Evolutionary conservation across 2,797 vertebrate genomes (phyloP).

Genomic region (Sebastes wilsoni): DNA sequence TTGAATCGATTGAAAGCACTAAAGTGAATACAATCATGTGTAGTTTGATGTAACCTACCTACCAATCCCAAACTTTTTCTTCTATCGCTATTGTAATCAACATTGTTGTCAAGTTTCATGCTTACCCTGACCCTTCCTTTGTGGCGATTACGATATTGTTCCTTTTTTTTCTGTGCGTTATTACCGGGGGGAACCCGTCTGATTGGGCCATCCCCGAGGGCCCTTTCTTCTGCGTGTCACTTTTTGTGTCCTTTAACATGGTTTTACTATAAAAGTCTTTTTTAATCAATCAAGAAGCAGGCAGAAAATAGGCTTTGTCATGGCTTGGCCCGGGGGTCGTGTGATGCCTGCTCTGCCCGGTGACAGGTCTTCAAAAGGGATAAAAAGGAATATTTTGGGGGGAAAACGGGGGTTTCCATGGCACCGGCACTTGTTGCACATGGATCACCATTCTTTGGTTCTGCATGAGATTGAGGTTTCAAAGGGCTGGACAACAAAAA

Average conservation of each 20-base stretch:
- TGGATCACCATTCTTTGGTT: conserved; percentile 87
- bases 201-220: conserved; percentile 74
- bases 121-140: conserved; percentile 86
- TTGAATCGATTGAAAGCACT: too few species aligned
- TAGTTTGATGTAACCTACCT: conserved; percentile 49
- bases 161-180: conserved; percentile 76
- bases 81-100: conserved; percentile 85
- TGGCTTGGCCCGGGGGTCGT: conserved; percentile 91
- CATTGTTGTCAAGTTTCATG: conserved; percentile 87
- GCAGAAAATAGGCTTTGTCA: conserved; percentile 99
- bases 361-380: conserved; percentile 98
- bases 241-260: conserved; percentile 96
- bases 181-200: conserved; percentile 79
- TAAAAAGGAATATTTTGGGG: conserved; percentile 91
- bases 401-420: conserved; percentile 96
- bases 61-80: conserved; percentile 64
- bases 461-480: conserved; percentile 86
- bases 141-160: conserved; percentile 79
- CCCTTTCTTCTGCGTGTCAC: conserved; percentile 85
- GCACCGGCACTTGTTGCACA: conserved; percentile 89
- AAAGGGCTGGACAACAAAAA: conserved; percentile 87
- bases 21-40: neutral
- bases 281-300: conserved; percentile 99
- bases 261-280: conserved; percentile 98
- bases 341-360: conserved; percentile 91